These are phyloP conservation scores for Chionodraco myersi DNA, from an alignment of 2,113 vertebrate species.

Conservation along the genomic window DNA sequence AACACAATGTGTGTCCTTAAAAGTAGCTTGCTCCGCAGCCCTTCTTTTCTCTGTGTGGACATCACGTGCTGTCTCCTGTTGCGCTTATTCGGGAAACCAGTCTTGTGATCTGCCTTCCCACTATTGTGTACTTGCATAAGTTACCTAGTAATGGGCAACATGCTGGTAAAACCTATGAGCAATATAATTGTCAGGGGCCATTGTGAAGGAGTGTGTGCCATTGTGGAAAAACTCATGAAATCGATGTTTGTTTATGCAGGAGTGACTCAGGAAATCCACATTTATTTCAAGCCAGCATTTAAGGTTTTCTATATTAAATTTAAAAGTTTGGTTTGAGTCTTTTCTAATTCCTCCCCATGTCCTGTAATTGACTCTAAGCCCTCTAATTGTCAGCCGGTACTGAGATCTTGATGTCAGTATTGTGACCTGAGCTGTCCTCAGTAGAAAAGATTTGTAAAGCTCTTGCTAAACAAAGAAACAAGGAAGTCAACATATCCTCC, in stretches of 20 bases:
- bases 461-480: constrained; percentile 74
- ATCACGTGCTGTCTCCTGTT: constrained; percentile 77
- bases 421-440: constrained; percentile 40
- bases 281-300: not conserved
- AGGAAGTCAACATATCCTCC: constrained; percentile 80
- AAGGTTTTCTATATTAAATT: constrained; percentile 20
- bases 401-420: constrained; percentile 53
- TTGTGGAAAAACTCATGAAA: constrained; percentile 21
- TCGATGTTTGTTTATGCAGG: constrained; percentile 31
- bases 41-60: constrained; percentile 65
- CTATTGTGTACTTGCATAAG: constrained; percentile 70
- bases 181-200: constrained; percentile 52
- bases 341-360: constrained; percentile 18
- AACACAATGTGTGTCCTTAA: constrained; percentile 80
- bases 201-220: constrained; percentile 49
- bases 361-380: constrained; percentile 49
- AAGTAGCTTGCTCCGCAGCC: constrained; percentile 56
- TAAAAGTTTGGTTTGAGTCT: constrained; percentile 39
- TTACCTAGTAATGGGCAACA: constrained; percentile 65
- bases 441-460: constrained; percentile 15
- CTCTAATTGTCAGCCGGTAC: constrained; percentile 36
- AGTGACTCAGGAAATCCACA: constrained; percentile 5
- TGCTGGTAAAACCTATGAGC: constrained; percentile 53
- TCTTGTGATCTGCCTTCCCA: constrained; percentile 74
- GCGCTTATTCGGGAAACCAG: constrained; percentile 71